These are phyloP conservation scores for Netelia inedita DNA, from an alignment of 2,888 invertebrate genomes.

Conservation along the genomic window DNA sequence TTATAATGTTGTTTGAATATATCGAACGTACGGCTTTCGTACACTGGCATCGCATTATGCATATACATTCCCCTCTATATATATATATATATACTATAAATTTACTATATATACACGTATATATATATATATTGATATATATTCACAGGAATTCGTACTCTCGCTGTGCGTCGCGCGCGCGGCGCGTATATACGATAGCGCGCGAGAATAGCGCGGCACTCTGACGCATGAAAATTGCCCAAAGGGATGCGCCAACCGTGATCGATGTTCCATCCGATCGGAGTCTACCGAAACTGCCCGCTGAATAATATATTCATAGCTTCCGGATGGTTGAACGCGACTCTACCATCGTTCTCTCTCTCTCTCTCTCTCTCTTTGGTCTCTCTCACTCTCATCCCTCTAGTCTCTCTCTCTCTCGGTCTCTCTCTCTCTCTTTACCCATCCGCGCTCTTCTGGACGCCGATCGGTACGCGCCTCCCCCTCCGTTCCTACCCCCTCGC, in stretches of 20 bases:
- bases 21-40: background rate
- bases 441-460: background rate
- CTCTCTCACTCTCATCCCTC: conserved; percentile 22
- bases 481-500: conserved; percentile 50
- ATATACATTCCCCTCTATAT: background rate
- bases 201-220: conserved; percentile 76
- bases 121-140: background rate
- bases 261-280: conserved; percentile 83
- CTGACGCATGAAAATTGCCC: conserved; percentile 85
- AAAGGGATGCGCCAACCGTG: conserved; percentile 84
- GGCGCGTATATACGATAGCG: conserved; percentile 1
- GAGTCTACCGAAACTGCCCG: conserved; percentile 84
- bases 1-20: conserved; percentile 3
- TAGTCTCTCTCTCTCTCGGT: conserved; percentile 4
- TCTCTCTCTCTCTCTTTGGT: conserved; percentile 48
- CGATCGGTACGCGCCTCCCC: conserved; percentile 8
- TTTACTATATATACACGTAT: background rate
- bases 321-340: conserved; percentile 84
- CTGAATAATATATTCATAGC: conserved; percentile 85
- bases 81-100: background rate
- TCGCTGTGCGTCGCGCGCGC: conserved; percentile 1
- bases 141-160: conserved; percentile 4
- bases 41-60: background rate
- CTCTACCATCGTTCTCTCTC: conserved; percentile 68
- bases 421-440: background rate